Evolutionary conservation across 2,113 vertebrate genomes (phyloP).

Genomic region (Eidolon helvum): DNA sequence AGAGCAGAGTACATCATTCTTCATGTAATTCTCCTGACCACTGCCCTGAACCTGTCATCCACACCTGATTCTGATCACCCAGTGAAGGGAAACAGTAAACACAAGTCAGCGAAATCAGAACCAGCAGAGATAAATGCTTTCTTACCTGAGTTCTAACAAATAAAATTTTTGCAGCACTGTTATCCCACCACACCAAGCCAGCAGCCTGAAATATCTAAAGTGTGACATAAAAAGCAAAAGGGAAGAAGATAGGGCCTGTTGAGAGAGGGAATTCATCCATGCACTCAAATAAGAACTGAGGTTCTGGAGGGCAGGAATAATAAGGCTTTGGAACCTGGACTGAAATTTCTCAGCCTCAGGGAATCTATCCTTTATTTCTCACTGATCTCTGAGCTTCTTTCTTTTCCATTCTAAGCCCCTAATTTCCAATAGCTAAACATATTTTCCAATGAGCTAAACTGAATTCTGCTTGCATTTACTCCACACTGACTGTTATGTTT

Average conservation of each 20-base stretch:
- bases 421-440: background rate
- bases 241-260: background rate
- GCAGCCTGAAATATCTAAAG: background rate
- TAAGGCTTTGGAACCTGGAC: background rate
- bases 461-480: background rate
- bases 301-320: background rate
- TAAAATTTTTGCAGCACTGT: background rate
- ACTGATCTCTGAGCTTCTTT: background rate
- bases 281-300: background rate
- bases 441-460: background rate
- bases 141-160: conserved; percentile 37
- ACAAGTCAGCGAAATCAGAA: conserved; percentile 48
- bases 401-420: background rate
- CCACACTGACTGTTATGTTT: background rate
- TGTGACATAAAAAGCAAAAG: background rate
- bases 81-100: conserved; percentile 42
- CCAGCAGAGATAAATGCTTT: conserved; percentile 21
- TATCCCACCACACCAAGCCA: background rate
- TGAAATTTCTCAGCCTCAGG: background rate
- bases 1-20: background rate
- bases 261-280: background rate
- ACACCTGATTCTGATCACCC: conserved; percentile 10
- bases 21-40: background rate
- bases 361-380: background rate
- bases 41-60: conserved; percentile 55